Evolutionary conservation across 2,888 invertebrate genomes (phyloP), one percentile per base, ranked within the genome.

Genomic region (Sinohyriopsis cumingii): DNA sequence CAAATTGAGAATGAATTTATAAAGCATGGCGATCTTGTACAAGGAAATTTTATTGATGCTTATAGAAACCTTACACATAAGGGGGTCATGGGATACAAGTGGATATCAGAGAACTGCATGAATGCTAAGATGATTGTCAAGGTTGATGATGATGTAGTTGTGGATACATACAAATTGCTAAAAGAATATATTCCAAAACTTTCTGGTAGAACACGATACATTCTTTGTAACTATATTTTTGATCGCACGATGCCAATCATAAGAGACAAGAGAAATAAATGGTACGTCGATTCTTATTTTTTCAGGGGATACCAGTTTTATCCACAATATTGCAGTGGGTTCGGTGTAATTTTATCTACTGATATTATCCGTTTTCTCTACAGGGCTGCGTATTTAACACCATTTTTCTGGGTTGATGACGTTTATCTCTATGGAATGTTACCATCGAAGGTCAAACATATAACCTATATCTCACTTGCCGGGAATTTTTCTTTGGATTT

Each of bases 131-230:
- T 75, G 63, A 73, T 77, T 45, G 63, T 84, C 4, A 83, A 84
- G 67, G 78, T 81, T 4, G 82, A 83, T 61, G 85, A 85, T 69
- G 82, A 82, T 66, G 73, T 83, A 3, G 78, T 83, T 25, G 71
- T 84, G 12, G 78, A 85, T 63, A 80, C 66, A 45, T 75, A 72
- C 57, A 66, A 69, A 65, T 55, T 77, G 18, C 69, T 75, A 55
- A 63, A 54, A 4, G 71, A 72, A 24, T 66, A 67, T 65, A 55
- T 71, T 19, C 77, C 77, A 5, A 64, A 65, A n/a, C 73, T 68
- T 63, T 6, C 55, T 7, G 55, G 59, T 20, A 72, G 71, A 69
- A 61, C 63, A 0, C 74, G 75, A 71, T 68, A 68, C 62, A 75
- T 77, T 24, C 18, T 77, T 3, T 77, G 77, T 57, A 74, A 77